Evolutionary conservation across 2,797 vertebrate genomes (phyloP).

Genomic region (Rhynchonycteris naso): DNA sequence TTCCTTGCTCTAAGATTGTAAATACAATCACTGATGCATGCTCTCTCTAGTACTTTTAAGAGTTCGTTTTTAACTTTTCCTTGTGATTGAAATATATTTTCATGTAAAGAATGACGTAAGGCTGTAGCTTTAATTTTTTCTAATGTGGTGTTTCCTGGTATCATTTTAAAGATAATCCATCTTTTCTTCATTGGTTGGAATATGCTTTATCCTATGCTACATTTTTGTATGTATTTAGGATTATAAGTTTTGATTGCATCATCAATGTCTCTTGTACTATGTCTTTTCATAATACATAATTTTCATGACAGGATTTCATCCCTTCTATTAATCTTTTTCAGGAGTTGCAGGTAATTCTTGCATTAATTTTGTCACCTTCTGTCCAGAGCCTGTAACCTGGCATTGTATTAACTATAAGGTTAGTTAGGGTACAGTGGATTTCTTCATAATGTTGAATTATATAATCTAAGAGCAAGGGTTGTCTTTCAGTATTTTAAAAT

Average conservation of each 20-base stretch:
- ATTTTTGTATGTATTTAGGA: not conserved
- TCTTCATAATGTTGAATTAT: slow-evolving; percentile 1
- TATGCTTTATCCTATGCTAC: not conserved
- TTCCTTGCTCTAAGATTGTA: not conserved
- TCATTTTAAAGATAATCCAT: not conserved
- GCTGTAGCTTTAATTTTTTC: slow-evolving; percentile 17
- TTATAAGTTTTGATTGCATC: not conserved
- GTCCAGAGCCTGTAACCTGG: not conserved
- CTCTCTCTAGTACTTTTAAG: slow-evolving; percentile 26
- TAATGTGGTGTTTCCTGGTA: not conserved
- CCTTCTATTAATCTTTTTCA: not conserved
- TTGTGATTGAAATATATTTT: slow-evolving; percentile 46
- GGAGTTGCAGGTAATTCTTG: slow-evolving; percentile 32
- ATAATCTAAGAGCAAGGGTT: not conserved
- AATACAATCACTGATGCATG: not conserved
- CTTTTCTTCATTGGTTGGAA: not conserved
- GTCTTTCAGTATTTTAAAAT: slow-evolving; percentile 25
- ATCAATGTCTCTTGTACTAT: not conserved
- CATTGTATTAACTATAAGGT: slow-evolving; percentile 33
- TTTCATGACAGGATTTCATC: not conserved
- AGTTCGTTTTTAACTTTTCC: not conserved
- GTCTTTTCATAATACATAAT: not conserved
- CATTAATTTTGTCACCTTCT: slow-evolving; percentile 36
- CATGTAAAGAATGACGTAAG: not conserved
- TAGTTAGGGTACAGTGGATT: not conserved